Base-by-base conservation (phyloP, 1,140 invertebrate genomes). In the Lordiphosa stackelbergi region DNA sequence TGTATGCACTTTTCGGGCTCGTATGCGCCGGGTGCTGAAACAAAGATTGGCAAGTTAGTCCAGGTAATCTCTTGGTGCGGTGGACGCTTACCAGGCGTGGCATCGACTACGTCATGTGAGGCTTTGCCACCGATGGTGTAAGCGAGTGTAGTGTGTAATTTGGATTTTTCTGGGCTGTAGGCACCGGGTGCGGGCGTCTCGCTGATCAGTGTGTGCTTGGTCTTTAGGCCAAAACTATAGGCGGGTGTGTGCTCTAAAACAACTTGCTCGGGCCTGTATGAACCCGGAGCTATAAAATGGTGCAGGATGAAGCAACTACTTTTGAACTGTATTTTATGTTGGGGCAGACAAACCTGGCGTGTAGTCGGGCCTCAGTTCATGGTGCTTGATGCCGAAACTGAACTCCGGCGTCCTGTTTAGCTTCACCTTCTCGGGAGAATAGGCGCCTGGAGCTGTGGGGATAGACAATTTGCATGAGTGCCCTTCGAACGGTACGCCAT, bases 1-100 rank as follows among this genome's bases (percentile, higher is more conserved):
- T 89, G 75, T 35, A 92, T 89, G 8, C 91, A 91, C 81, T 94
- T 93, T 71, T 96, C 94, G 4, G 94, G 94, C 89, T 93, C 90
- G 89, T 97, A 92, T 86, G 92, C 90, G 79, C 95, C 90, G 69
- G 95, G 91, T 65, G 93, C 93, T 34, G 96, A 9, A 77, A 77
- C 1, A 46, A 36, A 46, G 16, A 65, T 35, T 22, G 42, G 28
- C 28, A 31, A 5, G 42, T 42, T 6, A 28, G 42, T 28, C 11
- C 43, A 3, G 24, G 34, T 8, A 7, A 16, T 3, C 12, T 19
- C 5, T 24, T 4, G 4, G 28, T 31, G 28, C 28, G 28, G 28
- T 31, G 6, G 7, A 7, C 8, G 53, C 72, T 66, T 31, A 81
- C 77, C 90, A 13, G 91, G 92, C 36, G 91, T 89, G 54, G 88